phyloP scores from a whole-genome alignment of 2,113 vertebrate species.

The Elephantulus edwardii region DNA sequence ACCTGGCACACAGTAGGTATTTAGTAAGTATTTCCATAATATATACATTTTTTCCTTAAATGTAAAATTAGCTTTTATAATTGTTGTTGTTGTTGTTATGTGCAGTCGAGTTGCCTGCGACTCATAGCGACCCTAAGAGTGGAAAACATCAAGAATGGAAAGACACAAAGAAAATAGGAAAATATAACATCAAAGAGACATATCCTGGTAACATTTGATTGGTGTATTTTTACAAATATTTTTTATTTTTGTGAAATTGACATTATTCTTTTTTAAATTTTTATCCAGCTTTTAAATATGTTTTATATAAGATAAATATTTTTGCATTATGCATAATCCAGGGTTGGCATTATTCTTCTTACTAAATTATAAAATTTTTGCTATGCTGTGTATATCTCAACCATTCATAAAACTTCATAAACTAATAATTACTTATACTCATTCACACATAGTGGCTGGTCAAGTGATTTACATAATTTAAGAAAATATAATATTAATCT shows the following conservation, averaged over 20 bases:
- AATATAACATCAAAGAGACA: neutral
- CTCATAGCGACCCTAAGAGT: too few species aligned
- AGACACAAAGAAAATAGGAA: neutral
- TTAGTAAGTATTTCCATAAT: neutral
- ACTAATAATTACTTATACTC: neutral
- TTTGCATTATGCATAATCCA: constrained; percentile 7
- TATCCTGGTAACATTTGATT: neutral
- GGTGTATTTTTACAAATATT: neutral
- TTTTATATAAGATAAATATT: neutral
- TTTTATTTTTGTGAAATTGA: constrained; percentile 19
- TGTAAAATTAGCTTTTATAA: neutral
- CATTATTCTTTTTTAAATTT: constrained; percentile 12
- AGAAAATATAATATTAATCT: constrained; percentile 40
- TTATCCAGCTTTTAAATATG: neutral
- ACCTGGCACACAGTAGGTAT: neutral
- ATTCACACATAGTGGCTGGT: neutral
- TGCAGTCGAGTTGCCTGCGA: too few species aligned
- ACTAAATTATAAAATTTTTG: constrained; percentile 8
- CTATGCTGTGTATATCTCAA: neutral
- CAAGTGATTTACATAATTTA: neutral
- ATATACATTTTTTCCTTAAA: neutral
- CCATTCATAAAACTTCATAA: constrained; percentile 9
- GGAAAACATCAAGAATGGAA: neutral
- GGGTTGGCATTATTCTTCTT: neutral
- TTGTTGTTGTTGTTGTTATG: too few species aligned